Evolutionary conservation across 2,888 invertebrate species (phyloP), one percentile per base, ranked within the genome.

Genomic region (Sphaerophoria taeniata): DNA sequence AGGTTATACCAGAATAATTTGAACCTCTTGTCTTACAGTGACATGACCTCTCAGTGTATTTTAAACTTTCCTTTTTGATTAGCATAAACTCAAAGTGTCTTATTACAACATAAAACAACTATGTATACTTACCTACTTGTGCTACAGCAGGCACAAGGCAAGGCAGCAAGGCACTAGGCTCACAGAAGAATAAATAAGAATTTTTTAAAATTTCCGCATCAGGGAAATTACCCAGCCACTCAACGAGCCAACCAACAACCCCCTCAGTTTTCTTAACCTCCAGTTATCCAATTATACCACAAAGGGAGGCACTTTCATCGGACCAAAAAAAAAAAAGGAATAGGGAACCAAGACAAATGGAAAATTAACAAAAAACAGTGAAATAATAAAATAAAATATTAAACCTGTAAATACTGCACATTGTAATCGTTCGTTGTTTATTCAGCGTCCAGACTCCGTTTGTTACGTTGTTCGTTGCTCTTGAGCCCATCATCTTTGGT

Each of bases 361-460:
- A 61, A 53, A 11, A n/a, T 47, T 12, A 31, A 11, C 16, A 33
- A 33, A 51, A 31, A 45, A 47, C 24, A 49, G 43, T 45, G 11
- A 3, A 24, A 58, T 36, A 39, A 39, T 60, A 39, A 11, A 58
- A 70, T 61, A 51, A 58, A 51, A 69, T 49, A 49, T 71, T 65
- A 58, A 63, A 58, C 39, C 55, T 65, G 43, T 65, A 82, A 76
- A 77, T 7, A 43, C 77, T 70, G 16, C 24, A 55, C 16, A 43
- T n/a, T 43, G 70, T 49, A 60, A 39, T 36, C 45, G 34, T 65
- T 78, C n/a, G n/a, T n/a, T n/a, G 65, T 79, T 75, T 84, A 75
- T 71, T 79, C 43, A 79, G 56, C 65, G 33, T 78, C 80, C 80
- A 84, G 55, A 67, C 74, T 49, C 65, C 31, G 56, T 73, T 83